Base-by-base conservation (phyloP, 2,797 vertebrate species). In the Syndactyla subalaris region DNA sequence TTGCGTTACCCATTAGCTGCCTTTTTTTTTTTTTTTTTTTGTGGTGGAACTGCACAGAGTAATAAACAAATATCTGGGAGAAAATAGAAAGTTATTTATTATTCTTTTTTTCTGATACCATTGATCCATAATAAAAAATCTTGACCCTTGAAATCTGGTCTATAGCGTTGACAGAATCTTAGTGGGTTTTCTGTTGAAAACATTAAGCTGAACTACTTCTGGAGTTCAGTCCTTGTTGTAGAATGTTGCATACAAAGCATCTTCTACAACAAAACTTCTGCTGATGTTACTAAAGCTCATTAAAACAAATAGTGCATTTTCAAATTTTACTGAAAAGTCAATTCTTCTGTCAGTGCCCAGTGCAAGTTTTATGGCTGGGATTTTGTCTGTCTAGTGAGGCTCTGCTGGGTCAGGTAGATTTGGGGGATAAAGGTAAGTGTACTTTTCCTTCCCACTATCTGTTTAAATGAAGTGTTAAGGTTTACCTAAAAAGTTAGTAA, bases 41-140 rank as follows among this genome's bases (percentile, higher is more conserved):
- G 10, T 23, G 15, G 8, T 63, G 66, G 43, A 91, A 77, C 17
- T 55, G 6, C 24, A 38, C 26, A 58, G 46, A 30, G 10, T 71
- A 74, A 71, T 88, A 80, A 92, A 54, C 29, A 76, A 88, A 39
- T 52, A 41, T 4, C 5, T 46, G 26, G 12, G n/a, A 95, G 71
- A 93, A 92, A 57, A 72, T 15, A 88, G n/a, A 67, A 94, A 39
- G 12, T 49, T 61, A 30, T 22, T 49, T 61, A 30, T 22, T 63
- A 3, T 43, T 30, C 11, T 83, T 58, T 77, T 83, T 61, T 77
- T 23, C 70, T 72, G 68, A 71, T 73, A 59, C 3, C 30, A n/a
- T 21, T 86, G 57, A 89, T 91, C 62, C 92, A 61, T 88, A 97
- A 54, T 51, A 93, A 58, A 86, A 85, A 71, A 58, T 85, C 87